Evolutionary conservation across 2,888 invertebrate species (phyloP).

Genomic region (Ischnura elegans): DNA sequence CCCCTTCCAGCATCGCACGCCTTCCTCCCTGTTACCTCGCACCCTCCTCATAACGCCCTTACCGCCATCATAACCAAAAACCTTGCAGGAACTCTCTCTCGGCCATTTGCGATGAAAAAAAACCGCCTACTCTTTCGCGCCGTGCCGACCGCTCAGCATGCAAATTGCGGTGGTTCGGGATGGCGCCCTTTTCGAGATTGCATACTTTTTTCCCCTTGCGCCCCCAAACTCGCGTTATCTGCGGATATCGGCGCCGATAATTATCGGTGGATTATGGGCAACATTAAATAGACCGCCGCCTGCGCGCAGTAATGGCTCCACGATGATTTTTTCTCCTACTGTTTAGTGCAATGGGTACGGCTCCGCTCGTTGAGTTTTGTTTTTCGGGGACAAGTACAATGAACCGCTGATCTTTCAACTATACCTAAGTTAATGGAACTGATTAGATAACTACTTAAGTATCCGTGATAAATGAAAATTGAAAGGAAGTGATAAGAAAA

Average conservation of each 20-base stretch:
- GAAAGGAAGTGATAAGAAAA: too few relatives aligned
- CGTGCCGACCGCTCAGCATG: not conserved
- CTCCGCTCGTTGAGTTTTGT: not conserved
- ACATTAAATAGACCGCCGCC: slow-evolving; percentile 13
- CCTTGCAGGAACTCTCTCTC: not conserved
- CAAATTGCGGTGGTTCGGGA: not conserved
- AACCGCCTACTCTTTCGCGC: not conserved
- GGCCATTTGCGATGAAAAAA: not conserved
- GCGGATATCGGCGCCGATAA: not conserved
- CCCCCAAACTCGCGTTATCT: not conserved
- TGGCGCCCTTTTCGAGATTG: not conserved
- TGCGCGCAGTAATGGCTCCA: not conserved
- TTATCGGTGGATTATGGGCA: slow-evolving; percentile 14
- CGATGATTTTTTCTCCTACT: not conserved
- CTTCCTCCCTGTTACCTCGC: not conserved
- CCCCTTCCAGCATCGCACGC: not conserved
- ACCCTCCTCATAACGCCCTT: not conserved
- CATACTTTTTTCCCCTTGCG: not conserved
- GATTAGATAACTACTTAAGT: too few relatives aligned
- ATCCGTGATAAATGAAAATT: too few relatives aligned
- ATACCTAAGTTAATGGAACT: too few relatives aligned
- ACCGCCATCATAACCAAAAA: not conserved
- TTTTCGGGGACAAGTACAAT: not conserved
- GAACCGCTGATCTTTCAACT: too few relatives aligned
- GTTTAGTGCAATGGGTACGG: not conserved